Percentiles rank a stretch among this genome's conserved stretches.
These are phyloP conservation scores for Aplodontia rufa DNA, from an alignment of 2,113 vertebrate species.

Conservation along the genomic window DNA sequence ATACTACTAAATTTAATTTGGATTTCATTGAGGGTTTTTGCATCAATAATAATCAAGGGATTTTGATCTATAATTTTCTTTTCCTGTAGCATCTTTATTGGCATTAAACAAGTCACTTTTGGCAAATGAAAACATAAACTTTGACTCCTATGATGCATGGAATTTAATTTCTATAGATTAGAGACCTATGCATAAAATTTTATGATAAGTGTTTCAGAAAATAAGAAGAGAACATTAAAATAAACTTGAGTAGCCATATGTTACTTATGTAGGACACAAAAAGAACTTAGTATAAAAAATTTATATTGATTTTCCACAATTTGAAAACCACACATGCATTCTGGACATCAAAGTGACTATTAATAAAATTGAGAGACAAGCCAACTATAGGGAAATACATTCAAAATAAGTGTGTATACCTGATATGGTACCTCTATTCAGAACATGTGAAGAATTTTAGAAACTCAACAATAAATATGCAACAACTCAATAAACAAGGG, in stretches of 20 bases:
- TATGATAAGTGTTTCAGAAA: not conserved
- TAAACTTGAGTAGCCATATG: not conserved
- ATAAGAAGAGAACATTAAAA: not conserved
- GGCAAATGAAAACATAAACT: not conserved
- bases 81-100: not conserved
- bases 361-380: not conserved
- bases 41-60: not conserved
- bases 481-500: not conserved
- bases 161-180: not conserved
- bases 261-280: not conserved
- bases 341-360: not conserved
- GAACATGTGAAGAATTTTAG: not conserved
- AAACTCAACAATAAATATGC: not conserved
- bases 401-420: not conserved
- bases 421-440: not conserved
- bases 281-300: not conserved
- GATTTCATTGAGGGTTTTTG: not conserved
- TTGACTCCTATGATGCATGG: not conserved
- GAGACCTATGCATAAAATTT: not conserved
- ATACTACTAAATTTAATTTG: not conserved
- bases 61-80: not conserved
- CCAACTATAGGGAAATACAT: not conserved
- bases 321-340: not conserved
- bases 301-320: not conserved
- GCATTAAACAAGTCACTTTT: not conserved